Percentiles rank a stretch among this genome's conserved stretches.
phyloP scores from a whole-genome alignment of 1,140 invertebrate species.

The Scylla paramamosain region DNA sequence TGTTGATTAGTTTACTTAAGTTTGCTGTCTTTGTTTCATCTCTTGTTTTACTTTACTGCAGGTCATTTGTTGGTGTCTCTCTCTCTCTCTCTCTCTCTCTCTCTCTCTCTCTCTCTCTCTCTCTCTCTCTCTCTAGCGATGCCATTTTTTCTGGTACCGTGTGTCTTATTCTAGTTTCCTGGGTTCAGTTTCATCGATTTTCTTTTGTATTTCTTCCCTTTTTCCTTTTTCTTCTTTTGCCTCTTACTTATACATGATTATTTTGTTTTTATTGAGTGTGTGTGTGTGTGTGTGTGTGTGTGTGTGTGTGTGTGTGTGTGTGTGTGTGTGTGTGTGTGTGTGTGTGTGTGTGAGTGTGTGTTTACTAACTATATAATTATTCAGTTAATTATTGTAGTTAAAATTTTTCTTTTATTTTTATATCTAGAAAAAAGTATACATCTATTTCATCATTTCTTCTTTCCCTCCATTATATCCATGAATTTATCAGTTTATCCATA shows the following conservation, averaged over 20 bases:
- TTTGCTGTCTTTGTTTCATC: too few relatives aligned
- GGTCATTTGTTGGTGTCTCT: too few relatives aligned
- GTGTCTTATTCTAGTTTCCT: too few relatives aligned
- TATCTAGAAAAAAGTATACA: background rate
- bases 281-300: background rate
- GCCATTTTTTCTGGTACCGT: too few relatives aligned
- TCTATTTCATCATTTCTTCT: background rate
- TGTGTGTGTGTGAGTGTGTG: background rate
- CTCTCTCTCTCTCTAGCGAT: too few relatives aligned
- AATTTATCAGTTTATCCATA: background rate
- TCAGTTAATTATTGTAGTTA: background rate
- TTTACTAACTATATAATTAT: background rate
- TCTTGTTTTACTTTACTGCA: too few relatives aligned
- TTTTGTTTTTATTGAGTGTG: background rate
- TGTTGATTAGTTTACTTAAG: too few relatives aligned
- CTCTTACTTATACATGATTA: background rate
- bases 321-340: background rate
- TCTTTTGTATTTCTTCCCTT: too few relatives aligned
- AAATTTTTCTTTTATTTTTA: background rate
- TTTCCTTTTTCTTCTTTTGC: background rate
- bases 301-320: background rate
- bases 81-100: too few relatives aligned
- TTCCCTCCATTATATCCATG: background rate
- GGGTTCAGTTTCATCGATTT: too few relatives aligned
- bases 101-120: too few relatives aligned